Evolutionary conservation across 1,140 invertebrate genomes (phyloP).

Genomic region (Phymorhynchus buccinoides): DNA sequence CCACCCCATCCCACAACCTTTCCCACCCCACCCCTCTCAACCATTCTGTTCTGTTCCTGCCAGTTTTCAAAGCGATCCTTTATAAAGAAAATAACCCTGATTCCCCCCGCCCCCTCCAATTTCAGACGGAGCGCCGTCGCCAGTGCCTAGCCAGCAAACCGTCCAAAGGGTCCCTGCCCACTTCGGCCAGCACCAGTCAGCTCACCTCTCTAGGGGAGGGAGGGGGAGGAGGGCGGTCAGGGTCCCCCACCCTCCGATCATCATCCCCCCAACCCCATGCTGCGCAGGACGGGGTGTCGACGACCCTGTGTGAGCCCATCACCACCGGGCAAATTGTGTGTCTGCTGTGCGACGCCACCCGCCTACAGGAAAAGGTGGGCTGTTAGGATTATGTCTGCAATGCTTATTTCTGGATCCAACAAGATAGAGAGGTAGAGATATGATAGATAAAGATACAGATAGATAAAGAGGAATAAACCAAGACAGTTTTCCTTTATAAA

Average conservation of each 20-base stretch:
- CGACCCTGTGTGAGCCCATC: slow-evolving; percentile 44
- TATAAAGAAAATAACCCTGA: neutral
- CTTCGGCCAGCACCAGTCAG: slow-evolving; percentile 26
- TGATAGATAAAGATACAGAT: no score
- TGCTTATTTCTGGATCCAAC: no score
- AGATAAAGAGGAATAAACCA: no score
- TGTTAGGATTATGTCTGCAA: no score
- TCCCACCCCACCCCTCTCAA: no score
- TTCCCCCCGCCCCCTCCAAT: no score
- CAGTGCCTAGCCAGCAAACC: slow-evolving; percentile 27
- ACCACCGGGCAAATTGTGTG: slow-evolving; percentile 65
- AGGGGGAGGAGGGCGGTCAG: neutral
- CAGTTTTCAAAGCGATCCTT: no score
- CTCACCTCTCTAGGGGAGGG: slow-evolving; percentile 14
- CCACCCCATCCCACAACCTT: neutral
- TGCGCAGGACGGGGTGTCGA: neutral
- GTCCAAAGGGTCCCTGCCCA: slow-evolving; percentile 2
- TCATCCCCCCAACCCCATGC: slow-evolving; percentile 39
- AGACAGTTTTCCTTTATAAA: no score
- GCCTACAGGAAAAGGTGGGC: slow-evolving; percentile 54
- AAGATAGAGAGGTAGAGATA: no score
- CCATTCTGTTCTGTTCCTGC: no score
- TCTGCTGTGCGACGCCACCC: slow-evolving; percentile 62
- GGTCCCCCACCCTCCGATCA: slow-evolving; percentile 14
- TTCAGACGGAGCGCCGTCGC: slow-evolving; percentile 18